Evolutionary conservation across 2,888 invertebrate species (phyloP).

Genomic region (Microctonus hyperodae): DNA sequence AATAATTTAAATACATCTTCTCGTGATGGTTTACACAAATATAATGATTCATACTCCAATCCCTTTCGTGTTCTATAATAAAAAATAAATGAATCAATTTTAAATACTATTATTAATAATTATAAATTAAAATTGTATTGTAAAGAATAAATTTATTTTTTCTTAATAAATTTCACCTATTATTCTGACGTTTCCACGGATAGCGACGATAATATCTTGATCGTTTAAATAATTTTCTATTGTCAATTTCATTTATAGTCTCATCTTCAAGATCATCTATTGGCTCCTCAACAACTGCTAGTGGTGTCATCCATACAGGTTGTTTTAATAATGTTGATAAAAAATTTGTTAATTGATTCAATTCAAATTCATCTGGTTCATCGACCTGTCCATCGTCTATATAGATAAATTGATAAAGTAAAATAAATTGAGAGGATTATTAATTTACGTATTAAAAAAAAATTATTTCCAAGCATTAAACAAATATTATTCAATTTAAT

Average conservation of each 20-base stretch:
- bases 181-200: constrained; percentile 71
- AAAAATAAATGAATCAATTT: neutral
- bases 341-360: constrained; percentile 38
- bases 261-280: constrained; percentile 21
- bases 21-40: constrained; percentile 70
- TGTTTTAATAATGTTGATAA: constrained; percentile 39
- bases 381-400: constrained; percentile 34
- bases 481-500: too few relatives aligned
- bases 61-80: constrained; percentile 45
- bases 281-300: constrained; percentile 39
- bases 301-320: constrained; percentile 41
- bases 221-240: constrained; percentile 59
- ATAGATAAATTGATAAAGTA: neutral
- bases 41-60: constrained; percentile 68
- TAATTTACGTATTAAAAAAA: too few relatives aligned
- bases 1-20: constrained; percentile 70
- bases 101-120: too few relatives aligned
- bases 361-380: constrained; percentile 38
- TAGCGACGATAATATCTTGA: constrained; percentile 70
- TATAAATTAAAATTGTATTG: too few relatives aligned
- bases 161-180: constrained; percentile 59
- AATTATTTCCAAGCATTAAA: too few relatives aligned
- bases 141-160: too few relatives aligned
- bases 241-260: constrained; percentile 24
- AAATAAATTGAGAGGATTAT: too few relatives aligned